Base-by-base conservation (phyloP, 2,113 vertebrate species). In the Pelobates fuscus region DNA sequence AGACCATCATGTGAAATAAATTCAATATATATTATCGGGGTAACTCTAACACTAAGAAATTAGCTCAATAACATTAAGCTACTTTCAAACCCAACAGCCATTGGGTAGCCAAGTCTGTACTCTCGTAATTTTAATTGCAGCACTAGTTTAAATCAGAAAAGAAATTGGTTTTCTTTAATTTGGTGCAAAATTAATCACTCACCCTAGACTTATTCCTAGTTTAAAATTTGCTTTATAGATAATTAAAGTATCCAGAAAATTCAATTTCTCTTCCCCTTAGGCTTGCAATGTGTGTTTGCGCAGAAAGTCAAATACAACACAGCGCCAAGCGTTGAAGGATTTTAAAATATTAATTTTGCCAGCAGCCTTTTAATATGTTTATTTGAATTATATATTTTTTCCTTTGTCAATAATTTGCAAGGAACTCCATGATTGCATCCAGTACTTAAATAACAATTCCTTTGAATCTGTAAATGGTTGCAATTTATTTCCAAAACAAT, bases 181-280 rank as follows among this genome's bases (percentile, higher is more conserved):
- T 32, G 21, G 30, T 29, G 14, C 59, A 29, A 61, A 61, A 29
- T 66, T 29, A 55, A 68, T 25, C 67, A 59, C 52, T 41, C 54
- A 26, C 6, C 52, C 54, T 26, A 21, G 54, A 70, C 29, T 70
- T 70, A 41, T 62, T 67, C 82, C 80, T 77, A 80, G 80, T 30
- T 81, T 82, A 80, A 86, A 84, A 73, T 27, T 67, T 17, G n/a
- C 5, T 85, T 83, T 80, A 78, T 81, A 86, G 84, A 81, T 87
- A 80, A 86, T 85, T 83, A 73, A 83, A 79, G 64, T 52, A 79
- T 71, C 77, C 81, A 81, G 82, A 83, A 87, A 86, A 85, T 82
- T 83, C 81, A 85, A 83, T 80, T 81, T 79, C 75, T 78, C 30
- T 21, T 60, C 78, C 79, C 84, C 78, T 17, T 43, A 79, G 81